phyloP scores from a whole-genome alignment of 2,113 vertebrate species.

The Hiodon tergisus region DNA sequence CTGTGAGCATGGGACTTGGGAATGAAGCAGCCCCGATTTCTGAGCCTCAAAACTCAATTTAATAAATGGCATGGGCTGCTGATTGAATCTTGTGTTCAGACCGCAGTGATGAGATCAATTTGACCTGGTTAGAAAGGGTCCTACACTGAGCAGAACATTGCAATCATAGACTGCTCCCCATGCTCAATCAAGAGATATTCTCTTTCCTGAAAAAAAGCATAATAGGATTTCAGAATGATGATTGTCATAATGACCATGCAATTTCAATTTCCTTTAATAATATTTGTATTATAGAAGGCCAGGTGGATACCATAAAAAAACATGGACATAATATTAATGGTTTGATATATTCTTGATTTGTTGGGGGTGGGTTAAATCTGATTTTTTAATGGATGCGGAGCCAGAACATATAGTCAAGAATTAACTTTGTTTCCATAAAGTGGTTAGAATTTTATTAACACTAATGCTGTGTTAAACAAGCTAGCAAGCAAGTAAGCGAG shows the following conservation, averaged over 20 bases:
- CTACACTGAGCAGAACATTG: slow-evolving; percentile 15
- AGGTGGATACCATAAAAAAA: neutral
- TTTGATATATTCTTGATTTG: neutral
- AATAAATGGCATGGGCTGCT: slow-evolving; percentile 26
- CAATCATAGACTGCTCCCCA: slow-evolving; percentile 14
- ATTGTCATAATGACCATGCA: slow-evolving; percentile 10
- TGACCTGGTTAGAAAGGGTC: slow-evolving; percentile 18
- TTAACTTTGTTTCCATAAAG: neutral
- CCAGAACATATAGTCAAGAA: neutral
- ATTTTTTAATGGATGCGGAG: neutral
- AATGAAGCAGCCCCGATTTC: neutral
- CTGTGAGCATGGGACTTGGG: neutral
- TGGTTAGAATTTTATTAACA: neutral
- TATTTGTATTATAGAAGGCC: neutral
- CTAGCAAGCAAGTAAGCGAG: neutral
- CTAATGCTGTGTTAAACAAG: neutral
- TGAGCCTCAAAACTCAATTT: neutral
- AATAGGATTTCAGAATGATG: neutral
- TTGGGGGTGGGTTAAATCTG: neutral
- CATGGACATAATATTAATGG: neutral
- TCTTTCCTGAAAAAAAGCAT: neutral
- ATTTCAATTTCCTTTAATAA: neutral
- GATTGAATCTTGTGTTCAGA: slow-evolving; percentile 29
- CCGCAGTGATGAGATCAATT: slow-evolving; percentile 21
- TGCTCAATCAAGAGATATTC: slow-evolving; percentile 18